Conservation (phyloP, 2,888 invertebrate genomes). For the Deroplatys truncata region DNA sequence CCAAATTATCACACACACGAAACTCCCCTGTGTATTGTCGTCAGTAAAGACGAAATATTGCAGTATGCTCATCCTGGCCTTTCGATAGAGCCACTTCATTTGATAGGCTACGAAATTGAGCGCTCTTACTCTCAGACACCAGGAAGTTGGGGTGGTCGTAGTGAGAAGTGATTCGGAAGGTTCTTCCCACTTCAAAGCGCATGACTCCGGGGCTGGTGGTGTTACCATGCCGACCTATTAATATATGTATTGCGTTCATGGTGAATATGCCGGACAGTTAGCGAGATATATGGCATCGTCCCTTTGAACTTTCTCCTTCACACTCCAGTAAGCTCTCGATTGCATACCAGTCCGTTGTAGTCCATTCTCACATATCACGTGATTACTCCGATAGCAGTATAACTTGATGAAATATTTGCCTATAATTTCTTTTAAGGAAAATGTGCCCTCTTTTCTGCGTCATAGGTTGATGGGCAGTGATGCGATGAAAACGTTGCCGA, state of each 20-base stretch:
- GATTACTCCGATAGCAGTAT: neutral
- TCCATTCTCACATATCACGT: neutral
- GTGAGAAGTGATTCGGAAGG: neutral
- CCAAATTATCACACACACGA: too few species aligned
- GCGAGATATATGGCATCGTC: neutral
- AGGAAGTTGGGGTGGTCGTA: neutral
- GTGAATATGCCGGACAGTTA: neutral
- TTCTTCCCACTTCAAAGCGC: neutral
- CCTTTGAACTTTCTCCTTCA: neutral
- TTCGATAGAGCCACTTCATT: too few species aligned
- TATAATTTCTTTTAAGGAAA: too few species aligned
- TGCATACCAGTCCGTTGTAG: neutral
- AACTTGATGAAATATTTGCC: neutral
- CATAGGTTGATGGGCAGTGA: too few species aligned
- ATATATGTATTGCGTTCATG: neutral
- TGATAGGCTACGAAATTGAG: too few species aligned
- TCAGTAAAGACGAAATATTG: too few species aligned
- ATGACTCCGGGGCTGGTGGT: neutral
- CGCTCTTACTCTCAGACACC: neutral
- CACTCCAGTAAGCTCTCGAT: neutral
- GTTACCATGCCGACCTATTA: neutral
- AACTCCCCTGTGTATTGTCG: too few species aligned
- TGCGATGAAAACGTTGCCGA: too few species aligned
- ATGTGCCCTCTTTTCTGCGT: too few species aligned
- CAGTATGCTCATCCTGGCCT: too few species aligned